Percentiles rank a stretch among this genome's conserved stretches.
Conservation (phyloP, 2,113 vertebrate genomes). For the Ellobius talpinus region DNA sequence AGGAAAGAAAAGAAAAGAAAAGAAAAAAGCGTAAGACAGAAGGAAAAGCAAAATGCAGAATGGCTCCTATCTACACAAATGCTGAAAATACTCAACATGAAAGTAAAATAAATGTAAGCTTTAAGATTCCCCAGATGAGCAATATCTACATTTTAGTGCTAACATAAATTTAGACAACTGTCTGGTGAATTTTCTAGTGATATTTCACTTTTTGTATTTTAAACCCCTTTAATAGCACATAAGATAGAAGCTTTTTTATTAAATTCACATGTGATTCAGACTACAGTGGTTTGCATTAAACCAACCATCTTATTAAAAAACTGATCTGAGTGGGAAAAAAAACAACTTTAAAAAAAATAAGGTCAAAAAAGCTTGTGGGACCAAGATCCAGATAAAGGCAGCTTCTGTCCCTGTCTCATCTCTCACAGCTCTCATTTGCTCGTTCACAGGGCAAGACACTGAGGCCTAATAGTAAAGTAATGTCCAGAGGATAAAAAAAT, state of each 20-base stretch:
- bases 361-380: not conserved
- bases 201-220: slow-evolving; percentile 31
- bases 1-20: not conserved
- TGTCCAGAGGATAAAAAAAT: not conserved
- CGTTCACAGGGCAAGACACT: not conserved
- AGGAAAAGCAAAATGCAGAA: not conserved
- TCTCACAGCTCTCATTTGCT: not conserved
- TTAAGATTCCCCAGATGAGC: not conserved
- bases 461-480: not conserved
- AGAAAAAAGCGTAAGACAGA: not conserved
- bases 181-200: not conserved
- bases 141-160: not conserved
- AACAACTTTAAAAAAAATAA: not conserved
- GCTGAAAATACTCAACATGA: slow-evolving; percentile 21
- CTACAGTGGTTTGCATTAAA: not conserved
- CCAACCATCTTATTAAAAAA: not conserved
- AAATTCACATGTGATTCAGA: not conserved
- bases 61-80: not conserved
- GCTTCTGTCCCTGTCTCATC: not conserved
- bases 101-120: not conserved
- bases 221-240: not conserved
- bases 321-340: not conserved
- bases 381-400: not conserved
- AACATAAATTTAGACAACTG: not conserved
- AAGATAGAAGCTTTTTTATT: not conserved